A percentile compares a stretch with the other conserved stretches of the same genome.
Evolutionary conservation across 2,888 invertebrate species (phyloP).

Genomic region (Seladonia tumulorum): DNA sequence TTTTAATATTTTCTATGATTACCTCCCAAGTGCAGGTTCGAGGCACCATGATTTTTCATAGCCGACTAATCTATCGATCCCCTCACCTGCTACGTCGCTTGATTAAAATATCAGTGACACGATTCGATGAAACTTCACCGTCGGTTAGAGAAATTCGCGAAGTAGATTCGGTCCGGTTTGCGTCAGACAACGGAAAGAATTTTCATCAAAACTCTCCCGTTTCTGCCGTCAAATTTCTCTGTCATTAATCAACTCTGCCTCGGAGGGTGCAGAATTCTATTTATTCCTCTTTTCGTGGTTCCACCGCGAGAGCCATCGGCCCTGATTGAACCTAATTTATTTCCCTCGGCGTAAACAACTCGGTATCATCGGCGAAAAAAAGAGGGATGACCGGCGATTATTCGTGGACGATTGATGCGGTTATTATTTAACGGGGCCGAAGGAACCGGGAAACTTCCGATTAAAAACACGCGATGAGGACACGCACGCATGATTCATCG

Average conservation of each 20-base stretch:
- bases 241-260: constrained; percentile 27
- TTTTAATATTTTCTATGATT: not conserved
- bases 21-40: not conserved
- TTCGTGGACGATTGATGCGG: constrained; percentile 8
- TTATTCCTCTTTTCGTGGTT: constrained; percentile 29
- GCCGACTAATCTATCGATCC: not conserved
- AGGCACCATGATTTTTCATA: not conserved
- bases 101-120: not conserved
- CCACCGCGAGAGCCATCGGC: constrained; percentile 10
- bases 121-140: not conserved
- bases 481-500: not conserved
- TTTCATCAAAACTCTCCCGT: not conserved
- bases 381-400: not conserved
- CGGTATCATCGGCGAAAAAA: not conserved
- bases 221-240: not conserved
- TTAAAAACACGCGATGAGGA: not conserved
- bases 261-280: constrained; percentile 32
- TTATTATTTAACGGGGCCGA: not conserved
- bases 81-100: not conserved
- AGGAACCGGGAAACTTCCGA: not conserved
- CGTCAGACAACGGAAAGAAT: not conserved
- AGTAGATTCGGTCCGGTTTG: not conserved
- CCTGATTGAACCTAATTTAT: constrained; percentile 47
- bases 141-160: not conserved
- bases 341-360: constrained; percentile 32